These are phyloP conservation scores for Notodonta ziczac DNA, from an alignment of 2,888 invertebrate species.

Conservation along the genomic window DNA sequence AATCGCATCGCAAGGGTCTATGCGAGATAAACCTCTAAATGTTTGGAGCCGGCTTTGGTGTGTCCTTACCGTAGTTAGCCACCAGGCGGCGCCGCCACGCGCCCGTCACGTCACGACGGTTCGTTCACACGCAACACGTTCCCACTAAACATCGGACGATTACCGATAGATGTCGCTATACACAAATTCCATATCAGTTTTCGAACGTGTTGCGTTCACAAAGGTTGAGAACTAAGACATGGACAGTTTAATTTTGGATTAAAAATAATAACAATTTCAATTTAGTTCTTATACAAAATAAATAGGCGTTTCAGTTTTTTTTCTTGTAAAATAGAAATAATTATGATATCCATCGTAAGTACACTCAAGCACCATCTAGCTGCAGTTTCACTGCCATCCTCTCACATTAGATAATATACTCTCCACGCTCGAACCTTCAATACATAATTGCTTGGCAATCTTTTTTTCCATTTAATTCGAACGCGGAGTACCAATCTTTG, in stretches of 20 bases:
- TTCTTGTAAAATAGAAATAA: conserved; percentile 65
- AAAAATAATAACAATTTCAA: conserved; percentile 50
- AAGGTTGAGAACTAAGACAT: conserved; percentile 48
- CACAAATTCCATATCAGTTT: conserved; percentile 10
- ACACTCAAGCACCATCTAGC: conserved; percentile 78
- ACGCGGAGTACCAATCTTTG: conserved; percentile 46
- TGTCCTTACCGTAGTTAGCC: background rate
- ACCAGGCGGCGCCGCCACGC: conserved; percentile 17
- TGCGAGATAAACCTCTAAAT: background rate
- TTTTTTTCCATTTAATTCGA: conserved; percentile 23
- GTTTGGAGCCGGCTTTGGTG: background rate
- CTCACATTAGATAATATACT: conserved; percentile 51
- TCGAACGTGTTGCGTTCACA: conserved; percentile 63
- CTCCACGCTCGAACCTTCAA: conserved; percentile 45
- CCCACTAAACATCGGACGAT: conserved; percentile 23
- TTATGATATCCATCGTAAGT: conserved; percentile 78
- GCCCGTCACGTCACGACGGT: conserved; percentile 45
- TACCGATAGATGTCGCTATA: conserved; percentile 40
- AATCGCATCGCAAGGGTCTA: too few relatives aligned
- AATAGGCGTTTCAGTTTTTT: conserved; percentile 62
- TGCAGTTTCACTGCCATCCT: conserved; percentile 75
- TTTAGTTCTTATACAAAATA: conserved; percentile 61
- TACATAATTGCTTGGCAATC: conserved; percentile 52
- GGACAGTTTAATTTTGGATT: conserved; percentile 47
- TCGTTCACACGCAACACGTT: conserved; percentile 45